Conservation (phyloP, 2,888 invertebrate genomes). For the Adela reaumurella region DNA sequence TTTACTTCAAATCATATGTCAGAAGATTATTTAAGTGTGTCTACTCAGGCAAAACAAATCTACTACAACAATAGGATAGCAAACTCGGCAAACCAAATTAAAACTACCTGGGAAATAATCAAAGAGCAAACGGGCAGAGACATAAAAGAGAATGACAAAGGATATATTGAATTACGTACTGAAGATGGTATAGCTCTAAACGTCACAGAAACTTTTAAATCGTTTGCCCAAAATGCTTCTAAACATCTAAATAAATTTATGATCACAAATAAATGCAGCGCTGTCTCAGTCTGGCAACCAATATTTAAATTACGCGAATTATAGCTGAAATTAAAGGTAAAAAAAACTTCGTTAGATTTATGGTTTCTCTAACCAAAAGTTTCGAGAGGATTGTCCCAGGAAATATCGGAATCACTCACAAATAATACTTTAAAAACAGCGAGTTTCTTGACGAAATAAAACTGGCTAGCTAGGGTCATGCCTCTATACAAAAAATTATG, state of each 20-base stretch:
- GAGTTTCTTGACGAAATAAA: conserved; percentile 9
- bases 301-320: too few relatives aligned
- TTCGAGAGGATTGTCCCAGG: background rate
- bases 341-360: background rate
- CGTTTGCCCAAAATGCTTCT: background rate
- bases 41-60: too few relatives aligned
- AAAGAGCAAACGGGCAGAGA: background rate
- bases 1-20: too few relatives aligned
- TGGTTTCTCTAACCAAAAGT: background rate
- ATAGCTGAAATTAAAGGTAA: background rate
- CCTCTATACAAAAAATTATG: conserved; percentile 10
- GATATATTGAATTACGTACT: background rate
- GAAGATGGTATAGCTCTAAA: background rate
- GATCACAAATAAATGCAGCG: too few relatives aligned
- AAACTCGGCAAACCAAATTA: too few relatives aligned
- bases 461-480: conserved; percentile 8
- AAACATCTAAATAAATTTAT: too few relatives aligned
- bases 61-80: too few relatives aligned
- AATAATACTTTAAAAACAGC: conserved; percentile 5
- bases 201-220: background rate
- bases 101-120: too few relatives aligned
- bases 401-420: conserved; percentile 2
- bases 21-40: too few relatives aligned
- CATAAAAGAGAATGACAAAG: background rate
- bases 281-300: too few relatives aligned